These are phyloP conservation scores for Lepidurus packardi DNA, from an alignment of 1,140 invertebrate genomes.

Conservation along the genomic window DNA sequence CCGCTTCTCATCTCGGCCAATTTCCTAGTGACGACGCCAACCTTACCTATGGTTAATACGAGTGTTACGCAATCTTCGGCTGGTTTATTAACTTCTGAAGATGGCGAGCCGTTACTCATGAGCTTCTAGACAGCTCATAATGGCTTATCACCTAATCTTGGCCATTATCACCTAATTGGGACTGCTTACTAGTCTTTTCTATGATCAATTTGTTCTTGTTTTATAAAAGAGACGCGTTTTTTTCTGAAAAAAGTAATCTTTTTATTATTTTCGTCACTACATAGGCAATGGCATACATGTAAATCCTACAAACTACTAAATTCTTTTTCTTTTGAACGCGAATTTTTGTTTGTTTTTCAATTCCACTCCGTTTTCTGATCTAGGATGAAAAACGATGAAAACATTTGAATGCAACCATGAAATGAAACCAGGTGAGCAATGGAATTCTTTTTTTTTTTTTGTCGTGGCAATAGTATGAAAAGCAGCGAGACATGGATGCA, in stretches of 20 bases:
- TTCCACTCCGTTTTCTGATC: background rate
- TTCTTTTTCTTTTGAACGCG: background rate
- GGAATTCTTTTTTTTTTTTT: background rate
- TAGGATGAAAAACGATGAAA: slow-evolving; percentile 7
- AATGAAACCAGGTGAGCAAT: slow-evolving; percentile 21
- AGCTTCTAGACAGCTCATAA: background rate
- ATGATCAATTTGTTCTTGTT: background rate
- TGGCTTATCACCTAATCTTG: background rate
- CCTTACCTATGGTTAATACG: background rate
- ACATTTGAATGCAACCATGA: slow-evolving; percentile 9
- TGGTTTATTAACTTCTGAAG: background rate
- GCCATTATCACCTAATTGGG: background rate
- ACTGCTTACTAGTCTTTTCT: slow-evolving; percentile 2
- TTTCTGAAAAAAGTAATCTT: slow-evolving; percentile 10
- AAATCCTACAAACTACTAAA: slow-evolving; percentile 1
- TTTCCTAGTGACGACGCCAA: slow-evolving; percentile 58
- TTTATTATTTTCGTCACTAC: slow-evolving; percentile 12
- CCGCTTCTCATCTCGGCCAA: slow-evolving; percentile 63
- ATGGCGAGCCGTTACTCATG: background rate
- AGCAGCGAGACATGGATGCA: slow-evolving; percentile 3
- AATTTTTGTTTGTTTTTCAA: background rate
- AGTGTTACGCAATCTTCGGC: background rate
- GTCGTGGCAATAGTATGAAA: slow-evolving; percentile 19
- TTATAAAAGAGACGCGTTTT: background rate
- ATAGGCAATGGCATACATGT: slow-evolving; percentile 21